A percentile compares a stretch with the other conserved stretches of the same genome.
phyloP scores from a whole-genome alignment of 2,113 vertebrate genomes.

The Cathartes aura region DNA sequence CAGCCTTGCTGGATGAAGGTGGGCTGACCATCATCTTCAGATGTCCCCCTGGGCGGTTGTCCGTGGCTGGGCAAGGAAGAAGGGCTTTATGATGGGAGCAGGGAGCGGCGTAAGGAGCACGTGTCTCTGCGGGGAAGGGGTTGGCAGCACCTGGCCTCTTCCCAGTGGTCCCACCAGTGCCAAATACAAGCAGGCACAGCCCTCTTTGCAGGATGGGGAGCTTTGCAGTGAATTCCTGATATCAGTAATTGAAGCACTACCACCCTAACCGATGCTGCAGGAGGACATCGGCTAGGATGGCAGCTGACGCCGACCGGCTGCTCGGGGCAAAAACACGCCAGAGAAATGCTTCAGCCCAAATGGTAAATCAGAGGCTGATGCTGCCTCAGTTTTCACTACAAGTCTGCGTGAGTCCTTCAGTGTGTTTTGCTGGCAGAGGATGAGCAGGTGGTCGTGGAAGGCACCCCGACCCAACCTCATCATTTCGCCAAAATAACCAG shows the following conservation, averaged over 20 bases:
- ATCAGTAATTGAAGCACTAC: background rate
- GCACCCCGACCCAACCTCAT: background rate
- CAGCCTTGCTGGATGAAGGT: background rate
- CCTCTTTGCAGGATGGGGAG: background rate
- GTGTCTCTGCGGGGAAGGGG: fast-evolving
- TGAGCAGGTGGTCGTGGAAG: background rate
- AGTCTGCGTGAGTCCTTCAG: background rate
- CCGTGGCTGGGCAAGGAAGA: background rate
- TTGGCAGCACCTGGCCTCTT: background rate
- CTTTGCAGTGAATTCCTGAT: background rate
- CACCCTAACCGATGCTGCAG: background rate
- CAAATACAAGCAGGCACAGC: background rate
- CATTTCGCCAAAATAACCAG: fast-evolving
- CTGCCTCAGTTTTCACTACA: background rate
- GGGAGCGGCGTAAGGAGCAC: fast-evolving
- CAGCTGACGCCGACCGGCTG: background rate
- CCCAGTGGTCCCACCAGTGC: background rate
- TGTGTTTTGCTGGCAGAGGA: background rate
- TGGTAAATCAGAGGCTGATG: background rate
- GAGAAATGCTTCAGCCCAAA: background rate
- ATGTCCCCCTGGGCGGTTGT: fast-evolving
- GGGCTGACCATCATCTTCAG: background rate
- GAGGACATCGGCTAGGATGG: background rate
- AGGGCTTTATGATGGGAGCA: background rate
- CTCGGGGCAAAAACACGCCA: fast-evolving